Evolutionary conservation across 2,888 invertebrate species (phyloP).

Genomic region (Melinaea marsaeus): DNA sequence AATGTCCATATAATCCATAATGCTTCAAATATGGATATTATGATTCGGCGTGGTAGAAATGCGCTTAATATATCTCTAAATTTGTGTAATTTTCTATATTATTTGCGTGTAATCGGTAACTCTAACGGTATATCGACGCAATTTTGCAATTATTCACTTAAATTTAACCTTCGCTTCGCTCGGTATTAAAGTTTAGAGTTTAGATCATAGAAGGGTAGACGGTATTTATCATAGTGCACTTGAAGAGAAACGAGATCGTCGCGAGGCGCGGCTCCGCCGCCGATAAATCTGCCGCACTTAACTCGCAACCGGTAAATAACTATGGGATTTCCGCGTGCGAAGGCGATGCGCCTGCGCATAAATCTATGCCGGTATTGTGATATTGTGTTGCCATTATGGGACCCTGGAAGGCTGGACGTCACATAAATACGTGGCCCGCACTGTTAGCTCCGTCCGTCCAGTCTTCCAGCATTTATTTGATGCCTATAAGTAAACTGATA

Average conservation of each 20-base stretch:
- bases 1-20: conserved; percentile 1
- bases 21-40: background rate
- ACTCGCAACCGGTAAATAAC: conserved; percentile 78
- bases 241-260: conserved; percentile 71
- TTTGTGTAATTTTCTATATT: conserved; percentile 1
- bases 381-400: conserved; percentile 77
- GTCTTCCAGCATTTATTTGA: conserved; percentile 17
- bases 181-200: conserved; percentile 20
- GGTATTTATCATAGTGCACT: conserved; percentile 46
- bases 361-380: conserved; percentile 77
- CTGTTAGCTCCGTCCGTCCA: conserved; percentile 33
- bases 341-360: conserved; percentile 72
- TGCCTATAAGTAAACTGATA: conserved; percentile 12
- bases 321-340: conserved; percentile 78
- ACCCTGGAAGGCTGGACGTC: conserved; percentile 63
- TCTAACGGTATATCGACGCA: conserved; percentile 24
- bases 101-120: conserved; percentile 20
- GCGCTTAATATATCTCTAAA: background rate
- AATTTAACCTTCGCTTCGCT: conserved; percentile 18
- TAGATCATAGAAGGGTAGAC: conserved; percentile 31
- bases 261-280: conserved; percentile 54
- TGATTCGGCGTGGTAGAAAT: background rate
- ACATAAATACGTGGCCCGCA: conserved; percentile 65
- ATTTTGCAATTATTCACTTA: conserved; percentile 30
- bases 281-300: conserved; percentile 78